Percentiles rank a stretch among this genome's conserved stretches.
These are phyloP conservation scores for Geophilus truncorum DNA, from an alignment of 2,888 invertebrate species.

Conservation along the genomic window DNA sequence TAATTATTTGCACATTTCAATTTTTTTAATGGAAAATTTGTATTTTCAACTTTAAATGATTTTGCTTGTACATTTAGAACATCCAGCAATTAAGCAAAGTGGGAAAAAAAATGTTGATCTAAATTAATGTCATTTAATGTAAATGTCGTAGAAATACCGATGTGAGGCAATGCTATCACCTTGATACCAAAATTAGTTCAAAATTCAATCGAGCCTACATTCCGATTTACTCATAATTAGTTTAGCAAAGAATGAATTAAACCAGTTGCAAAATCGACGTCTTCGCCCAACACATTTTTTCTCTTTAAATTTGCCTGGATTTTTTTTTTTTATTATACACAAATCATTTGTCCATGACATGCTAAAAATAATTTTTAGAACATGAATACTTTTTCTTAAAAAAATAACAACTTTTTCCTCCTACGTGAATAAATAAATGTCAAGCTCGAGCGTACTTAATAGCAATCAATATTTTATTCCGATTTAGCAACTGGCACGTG, in stretches of 20 bases:
- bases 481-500: background rate
- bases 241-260: constrained; percentile 2
- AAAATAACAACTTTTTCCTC: background rate
- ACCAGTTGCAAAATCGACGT: constrained; percentile 6
- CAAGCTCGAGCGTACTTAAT: background rate
- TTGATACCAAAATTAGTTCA: constrained; percentile 10
- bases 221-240: background rate
- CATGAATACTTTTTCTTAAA: background rate
- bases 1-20: no score
- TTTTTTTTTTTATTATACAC: background rate
- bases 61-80: no score
- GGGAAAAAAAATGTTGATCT: no score
- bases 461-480: background rate
- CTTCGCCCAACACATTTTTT: no score
- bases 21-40: no score
- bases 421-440: background rate
- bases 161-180: background rate
- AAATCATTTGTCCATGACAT: constrained; percentile 8
- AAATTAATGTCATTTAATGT: background rate
- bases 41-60: no score
- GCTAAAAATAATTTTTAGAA: constrained; percentile 2
- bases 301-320: background rate
- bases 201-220: background rate
- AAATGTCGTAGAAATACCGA: background rate
- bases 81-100: no score